Base-by-base conservation (phyloP, 2,888 invertebrate genomes). In the Chrysodeixis includens region DNA sequence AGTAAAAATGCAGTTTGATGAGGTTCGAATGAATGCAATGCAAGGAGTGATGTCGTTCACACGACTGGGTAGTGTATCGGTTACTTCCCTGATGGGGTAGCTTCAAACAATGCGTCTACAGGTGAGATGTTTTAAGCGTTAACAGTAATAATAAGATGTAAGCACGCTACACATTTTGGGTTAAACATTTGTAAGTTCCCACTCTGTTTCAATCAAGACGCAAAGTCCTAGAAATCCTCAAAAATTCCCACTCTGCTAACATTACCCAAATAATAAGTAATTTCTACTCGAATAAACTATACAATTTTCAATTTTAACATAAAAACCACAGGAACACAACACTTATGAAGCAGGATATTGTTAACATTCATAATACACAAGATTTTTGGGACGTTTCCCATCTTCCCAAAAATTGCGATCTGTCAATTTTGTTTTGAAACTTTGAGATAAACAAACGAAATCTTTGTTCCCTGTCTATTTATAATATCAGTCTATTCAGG, bases 1-100 rank as follows among this genome's bases (percentile, higher is more conserved):
- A 81, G 82, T 66, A 78, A 80, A 87, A 90, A 89, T 89, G 88
- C 86, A 87, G 73, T 86, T 89, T 89, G 89, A 91, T 90, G 86
- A 86, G 78, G 75, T 76, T 76, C 64, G 76, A 80, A 81, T 83
- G 82, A 72, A 72, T 83, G 83, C 78, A 74, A 26, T 35, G 22
- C 18, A 35, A 61, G 55, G 58, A 65, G 60, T 49, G 18, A 56
- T 14, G 54, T 30, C 46, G 75, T 74, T 74, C 75, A 74, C 75
- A 74, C 74, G 74, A 46, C 62, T 56, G 49, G 32, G 61, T 70
- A 60, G 66, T 55, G 73, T 74, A 74, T 74, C 74, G 52, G 59
- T 74, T 74, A 73, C 71, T 74, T 64, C 66, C 71, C 71, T 64
- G 62, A 74, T 74, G 61, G 74, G 75, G 75, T 44, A 56, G 63